Conservation (phyloP, 1,140 invertebrate species). For the Dendroctonus valens region DNA sequence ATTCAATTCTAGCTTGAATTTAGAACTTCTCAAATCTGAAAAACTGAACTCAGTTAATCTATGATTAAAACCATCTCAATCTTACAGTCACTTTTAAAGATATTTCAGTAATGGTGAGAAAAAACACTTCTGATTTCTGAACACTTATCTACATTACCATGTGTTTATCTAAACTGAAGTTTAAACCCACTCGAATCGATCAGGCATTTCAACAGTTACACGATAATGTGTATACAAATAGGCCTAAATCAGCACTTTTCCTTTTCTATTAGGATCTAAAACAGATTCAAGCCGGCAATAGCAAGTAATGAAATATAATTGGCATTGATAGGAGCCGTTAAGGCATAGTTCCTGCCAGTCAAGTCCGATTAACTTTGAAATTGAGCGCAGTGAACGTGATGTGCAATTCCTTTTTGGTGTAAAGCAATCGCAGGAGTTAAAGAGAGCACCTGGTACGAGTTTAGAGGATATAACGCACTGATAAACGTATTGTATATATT, state of each 20-base stretch:
- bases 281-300: conserved; percentile 14
- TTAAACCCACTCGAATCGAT: too few relatives aligned
- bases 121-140: too few relatives aligned
- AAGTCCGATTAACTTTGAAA: conserved; percentile 18
- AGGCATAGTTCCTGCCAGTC: conserved; percentile 23
- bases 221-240: too few relatives aligned
- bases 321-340: conserved; percentile 21
- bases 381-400: conserved; percentile 17
- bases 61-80: too few relatives aligned
- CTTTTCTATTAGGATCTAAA: neutral
- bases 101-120: too few relatives aligned
- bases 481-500: neutral
- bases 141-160: too few relatives aligned
- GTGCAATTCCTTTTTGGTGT: conserved; percentile 22
- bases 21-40: too few relatives aligned
- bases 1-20: too few relatives aligned
- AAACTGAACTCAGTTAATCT: too few relatives aligned
- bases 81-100: too few relatives aligned
- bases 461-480: conserved; percentile 5
- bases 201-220: too few relatives aligned
- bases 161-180: too few relatives aligned
- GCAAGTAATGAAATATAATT: conserved; percentile 19
- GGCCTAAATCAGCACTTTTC: conserved; percentile 1
- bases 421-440: conserved; percentile 4
- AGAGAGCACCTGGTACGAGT: neutral